Percentiles rank a stretch among this genome's conserved stretches.
These are phyloP conservation scores for Pristionchus entomophagus DNA, from an alignment of 2,888 invertebrate genomes.

Conservation along the genomic window DNA sequence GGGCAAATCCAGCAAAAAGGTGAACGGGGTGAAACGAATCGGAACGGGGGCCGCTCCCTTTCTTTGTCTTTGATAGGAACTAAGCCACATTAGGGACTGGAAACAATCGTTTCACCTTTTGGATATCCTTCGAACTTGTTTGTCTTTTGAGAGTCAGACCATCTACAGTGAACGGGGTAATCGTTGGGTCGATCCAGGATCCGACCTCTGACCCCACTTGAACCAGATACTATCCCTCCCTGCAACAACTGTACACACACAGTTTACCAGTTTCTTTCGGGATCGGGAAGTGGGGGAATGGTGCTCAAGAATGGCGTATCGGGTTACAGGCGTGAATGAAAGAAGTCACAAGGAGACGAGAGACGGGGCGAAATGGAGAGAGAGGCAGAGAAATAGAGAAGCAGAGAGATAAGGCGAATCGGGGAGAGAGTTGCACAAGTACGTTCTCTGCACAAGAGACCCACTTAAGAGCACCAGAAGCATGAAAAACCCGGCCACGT, in stretches of 20 bases:
- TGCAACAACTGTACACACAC: not conserved
- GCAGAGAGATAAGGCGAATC: not conserved
- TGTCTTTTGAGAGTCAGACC: no score
- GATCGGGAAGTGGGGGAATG: not conserved
- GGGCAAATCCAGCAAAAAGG: not conserved
- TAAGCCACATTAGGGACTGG: not conserved
- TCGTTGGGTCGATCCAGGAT: not conserved
- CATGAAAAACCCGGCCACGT: not conserved
- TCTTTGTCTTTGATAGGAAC: conserved; percentile 2
- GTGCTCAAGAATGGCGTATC: conserved; percentile 31
- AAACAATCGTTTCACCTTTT: no score
- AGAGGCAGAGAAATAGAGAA: not conserved
- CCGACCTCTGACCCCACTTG: not conserved
- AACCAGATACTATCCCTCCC: conserved; percentile 24
- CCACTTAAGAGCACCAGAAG: not conserved
- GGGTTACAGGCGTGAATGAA: conserved; percentile 23
- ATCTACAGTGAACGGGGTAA: no score
- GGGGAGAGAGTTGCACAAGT: not conserved
- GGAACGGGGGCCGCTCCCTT: not conserved
- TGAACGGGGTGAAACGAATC: not conserved
- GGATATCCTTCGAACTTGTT: no score
- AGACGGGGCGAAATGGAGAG: not conserved
- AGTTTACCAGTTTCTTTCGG: conserved; percentile 22
- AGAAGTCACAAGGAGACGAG: not conserved
- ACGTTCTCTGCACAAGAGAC: not conserved